A percentile compares a stretch with the other conserved stretches of the same genome.
phyloP scores from a whole-genome alignment of 2,888 invertebrate species.

The Trissonchulus latispiculum region DNA sequence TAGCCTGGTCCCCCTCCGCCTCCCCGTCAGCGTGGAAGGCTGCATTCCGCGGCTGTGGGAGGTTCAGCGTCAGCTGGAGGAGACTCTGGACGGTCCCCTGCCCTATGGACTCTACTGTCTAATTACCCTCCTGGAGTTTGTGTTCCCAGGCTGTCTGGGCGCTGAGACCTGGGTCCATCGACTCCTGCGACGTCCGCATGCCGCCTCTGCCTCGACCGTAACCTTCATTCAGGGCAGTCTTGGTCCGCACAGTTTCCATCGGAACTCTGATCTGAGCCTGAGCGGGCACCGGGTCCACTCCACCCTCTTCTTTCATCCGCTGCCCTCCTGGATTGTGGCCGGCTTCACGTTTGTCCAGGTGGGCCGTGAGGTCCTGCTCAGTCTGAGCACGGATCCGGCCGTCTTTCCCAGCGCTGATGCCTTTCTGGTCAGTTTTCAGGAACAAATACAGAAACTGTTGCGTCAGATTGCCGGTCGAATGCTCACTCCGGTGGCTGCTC shows the following conservation, averaged over 20 bases:
- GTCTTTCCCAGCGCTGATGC: slow-evolving; percentile 26
- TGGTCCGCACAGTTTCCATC: slow-evolving; percentile 1
- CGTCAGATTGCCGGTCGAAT: slow-evolving; percentile 27
- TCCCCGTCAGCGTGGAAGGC: slow-evolving; percentile 54
- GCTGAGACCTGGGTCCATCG: not conserved
- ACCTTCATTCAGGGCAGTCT: slow-evolving; percentile 10
- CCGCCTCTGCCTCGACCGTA: not conserved
- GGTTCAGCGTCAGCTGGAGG: slow-evolving; percentile 50
- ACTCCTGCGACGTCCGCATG: not conserved
- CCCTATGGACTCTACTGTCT: not conserved
- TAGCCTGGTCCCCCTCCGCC: slow-evolving; percentile 38
- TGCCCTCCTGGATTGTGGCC: slow-evolving; percentile 7
- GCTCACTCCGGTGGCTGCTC: slow-evolving; percentile 23
- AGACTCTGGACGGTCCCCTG: slow-evolving; percentile 31
- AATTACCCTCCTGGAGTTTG: not conserved
- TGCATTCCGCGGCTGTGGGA: slow-evolving; percentile 54
- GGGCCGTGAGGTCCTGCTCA: slow-evolving; percentile 25
- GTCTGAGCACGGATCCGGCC: slow-evolving; percentile 23
- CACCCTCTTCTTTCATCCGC: slow-evolving; percentile 15
- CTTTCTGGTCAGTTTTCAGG: slow-evolving; percentile 25
- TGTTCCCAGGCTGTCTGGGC: not conserved
- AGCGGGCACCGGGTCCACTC: slow-evolving; percentile 13
- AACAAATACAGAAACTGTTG: slow-evolving; percentile 25
- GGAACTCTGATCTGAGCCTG: slow-evolving; percentile 13
- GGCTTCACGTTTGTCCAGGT: slow-evolving; percentile 19